These are phyloP conservation scores for Cyphomyrmex costatus DNA, from an alignment of 1,140 invertebrate species.

Conservation along the genomic window DNA sequence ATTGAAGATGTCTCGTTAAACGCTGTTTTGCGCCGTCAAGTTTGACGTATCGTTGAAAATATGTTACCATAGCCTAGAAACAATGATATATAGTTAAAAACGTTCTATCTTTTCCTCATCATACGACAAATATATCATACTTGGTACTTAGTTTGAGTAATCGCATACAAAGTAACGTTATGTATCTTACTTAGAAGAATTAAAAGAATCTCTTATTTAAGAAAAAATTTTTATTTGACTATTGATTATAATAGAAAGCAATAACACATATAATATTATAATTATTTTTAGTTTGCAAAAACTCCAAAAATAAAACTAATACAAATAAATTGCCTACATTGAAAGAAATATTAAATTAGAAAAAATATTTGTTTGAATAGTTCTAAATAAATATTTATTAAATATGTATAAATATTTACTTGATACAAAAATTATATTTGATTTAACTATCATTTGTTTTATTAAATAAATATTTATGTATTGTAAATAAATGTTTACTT, in stretches of 20 bases:
- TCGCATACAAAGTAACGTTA: not conserved
- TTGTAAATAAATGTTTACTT: no score
- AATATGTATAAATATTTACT: no score
- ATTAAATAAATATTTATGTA: no score
- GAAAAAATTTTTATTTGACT: no score
- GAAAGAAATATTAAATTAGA: no score
- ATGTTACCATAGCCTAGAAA: not conserved
- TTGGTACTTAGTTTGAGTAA: not conserved
- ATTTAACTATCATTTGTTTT: no score
- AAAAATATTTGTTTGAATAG: no score
- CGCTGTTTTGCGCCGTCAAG: not conserved
- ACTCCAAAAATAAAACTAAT: no score
- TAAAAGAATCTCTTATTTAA: not conserved
- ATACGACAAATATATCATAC: not conserved
- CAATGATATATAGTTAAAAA: not conserved
- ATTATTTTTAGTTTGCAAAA: not conserved
- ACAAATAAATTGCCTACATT: no score
- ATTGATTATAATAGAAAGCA: not conserved
- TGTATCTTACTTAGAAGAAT: not conserved
- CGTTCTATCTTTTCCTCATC: slow-evolving; percentile 15
- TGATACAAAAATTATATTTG: no score
- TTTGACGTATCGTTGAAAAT: not conserved
- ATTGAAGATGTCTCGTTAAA: not conserved
- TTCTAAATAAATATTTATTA: no score
- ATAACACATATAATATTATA: not conserved